phyloP scores from a whole-genome alignment of 2,888 invertebrate genomes.

The Sarcophaga carnaria region DNA sequence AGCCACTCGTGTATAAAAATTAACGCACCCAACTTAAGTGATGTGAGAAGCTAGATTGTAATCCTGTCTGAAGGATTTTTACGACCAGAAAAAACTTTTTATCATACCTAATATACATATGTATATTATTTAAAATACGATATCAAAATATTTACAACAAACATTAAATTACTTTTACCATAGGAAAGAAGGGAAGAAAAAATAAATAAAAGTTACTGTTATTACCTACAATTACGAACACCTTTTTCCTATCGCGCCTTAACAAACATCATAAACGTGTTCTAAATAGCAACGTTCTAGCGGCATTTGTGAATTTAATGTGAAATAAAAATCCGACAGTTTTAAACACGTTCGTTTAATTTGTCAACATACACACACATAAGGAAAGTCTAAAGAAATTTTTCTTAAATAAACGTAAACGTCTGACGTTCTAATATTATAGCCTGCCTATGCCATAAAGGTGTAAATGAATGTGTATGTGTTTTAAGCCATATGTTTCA shows the following conservation, averaged over 20 bases:
- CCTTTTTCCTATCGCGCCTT: not conserved
- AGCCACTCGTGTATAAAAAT: too few relatives aligned
- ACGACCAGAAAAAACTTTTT: too few relatives aligned
- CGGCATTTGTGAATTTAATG: not conserved
- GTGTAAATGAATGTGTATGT: not conserved
- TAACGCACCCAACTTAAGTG: too few relatives aligned
- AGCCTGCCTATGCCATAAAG: not conserved
- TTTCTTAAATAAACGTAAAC: constrained; percentile 13
- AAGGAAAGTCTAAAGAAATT: constrained; percentile 13
- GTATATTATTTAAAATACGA: too few relatives aligned
- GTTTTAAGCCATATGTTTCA: not conserved
- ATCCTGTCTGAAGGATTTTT: too few relatives aligned
- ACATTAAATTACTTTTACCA: not conserved
- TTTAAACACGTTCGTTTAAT: constrained; percentile 68
- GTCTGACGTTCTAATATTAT: not conserved
- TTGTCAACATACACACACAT: constrained; percentile 59
- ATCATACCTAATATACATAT: too few relatives aligned
- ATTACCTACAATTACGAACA: not conserved
- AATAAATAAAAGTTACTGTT: not conserved
- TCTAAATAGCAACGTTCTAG: not conserved
- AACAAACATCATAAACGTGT: not conserved
- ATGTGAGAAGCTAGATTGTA: too few relatives aligned
- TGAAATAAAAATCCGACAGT: constrained; percentile 11
- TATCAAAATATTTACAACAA: too few relatives aligned
- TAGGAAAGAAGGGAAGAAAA: not conserved